Evolutionary conservation across 2,113 vertebrate genomes (phyloP), one percentile per base, ranked within the genome.

Genomic region (Poicephalus gulielmi): DNA sequence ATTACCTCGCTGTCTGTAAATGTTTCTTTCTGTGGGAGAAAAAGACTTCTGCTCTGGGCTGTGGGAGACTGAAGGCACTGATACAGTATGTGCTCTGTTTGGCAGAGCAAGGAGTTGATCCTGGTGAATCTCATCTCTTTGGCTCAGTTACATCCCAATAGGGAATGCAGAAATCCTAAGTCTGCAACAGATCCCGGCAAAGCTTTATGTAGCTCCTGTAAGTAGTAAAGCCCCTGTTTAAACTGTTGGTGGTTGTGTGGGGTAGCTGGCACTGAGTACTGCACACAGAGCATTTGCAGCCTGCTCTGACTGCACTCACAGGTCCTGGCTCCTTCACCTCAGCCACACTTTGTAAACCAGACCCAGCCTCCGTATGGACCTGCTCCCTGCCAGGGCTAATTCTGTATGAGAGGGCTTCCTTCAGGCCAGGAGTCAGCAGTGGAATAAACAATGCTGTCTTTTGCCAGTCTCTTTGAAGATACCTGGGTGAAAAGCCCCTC

Each of bases 11-110:
- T 93, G 66, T 81, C 83, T 82, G 22, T 47, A 85, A 79, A 77
- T 59, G 74, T 87, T 94, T 86, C 79, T 83, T 94, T 94, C 82
- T 62, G 71, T 90, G 27, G 22, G 37, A 57, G 59, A 31, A 49
- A 37, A 23, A 28, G 10, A 7, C 20, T 76, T 39, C 24, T 53
- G 7, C 1, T 4, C 43, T 64, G 66, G n/a, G 12, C 9, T 86
- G 41, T 49, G n/a, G 83, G 49, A 71, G 50, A 20, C 3, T 9
- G 78, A 33, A 88, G 41, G 24, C 1, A 2, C 57, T 76, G 60
- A 11, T 17, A 17, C 0, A 1, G 28, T 10, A 28, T 47, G 13
- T 24, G 11, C 4, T 25, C 4, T 0, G 1, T 46, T 70, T 71
- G 70, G 25, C 39, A 63, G 39, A 83, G 39, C 28, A 35, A 30